A percentile compares a stretch with the other conserved stretches of the same genome.
phyloP scores from a whole-genome alignment of 1,140 invertebrate species.

The Stegodyphus dumicola region DNA sequence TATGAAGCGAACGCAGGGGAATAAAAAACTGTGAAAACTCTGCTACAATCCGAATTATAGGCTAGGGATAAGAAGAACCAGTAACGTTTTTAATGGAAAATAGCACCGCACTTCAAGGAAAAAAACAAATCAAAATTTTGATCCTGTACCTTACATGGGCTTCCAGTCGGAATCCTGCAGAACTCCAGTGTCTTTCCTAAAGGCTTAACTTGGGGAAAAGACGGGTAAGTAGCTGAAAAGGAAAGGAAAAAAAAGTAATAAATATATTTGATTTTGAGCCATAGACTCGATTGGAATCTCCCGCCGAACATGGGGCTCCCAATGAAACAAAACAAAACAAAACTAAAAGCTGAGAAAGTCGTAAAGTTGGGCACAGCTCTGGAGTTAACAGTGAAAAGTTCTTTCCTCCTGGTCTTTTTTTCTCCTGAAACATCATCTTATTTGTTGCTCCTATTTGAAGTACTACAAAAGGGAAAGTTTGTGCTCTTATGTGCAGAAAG shows the following conservation, averaged over 20 bases:
- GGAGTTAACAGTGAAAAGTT: constrained; percentile 45
- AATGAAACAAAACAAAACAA: constrained; percentile 23
- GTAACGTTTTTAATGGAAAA: constrained; percentile 53
- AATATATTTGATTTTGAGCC: constrained; percentile 50
- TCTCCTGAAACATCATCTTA: constrained; percentile 18
- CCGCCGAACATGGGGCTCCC: constrained; percentile 39
- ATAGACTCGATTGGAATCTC: constrained; percentile 49
- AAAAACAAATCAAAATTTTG: constrained; percentile 59
- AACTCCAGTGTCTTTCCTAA: constrained; percentile 37
- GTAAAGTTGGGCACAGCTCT: constrained; percentile 40
- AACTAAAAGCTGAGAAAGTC: constrained; percentile 8
- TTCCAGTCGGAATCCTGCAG: constrained; percentile 13
- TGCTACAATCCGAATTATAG: constrained; percentile 43
- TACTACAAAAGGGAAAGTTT: constrained; percentile 46
- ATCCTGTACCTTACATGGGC: constrained; percentile 39
- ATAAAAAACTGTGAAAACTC: background rate
- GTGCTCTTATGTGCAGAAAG: constrained; percentile 15
- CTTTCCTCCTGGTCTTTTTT: constrained; percentile 8
- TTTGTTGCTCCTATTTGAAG: constrained; percentile 47
- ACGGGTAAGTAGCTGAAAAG: background rate
- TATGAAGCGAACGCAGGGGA: background rate
- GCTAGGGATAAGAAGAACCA: constrained; percentile 35
- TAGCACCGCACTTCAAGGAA: background rate
- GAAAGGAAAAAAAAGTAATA: constrained; percentile 11
- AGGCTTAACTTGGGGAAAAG: constrained; percentile 47